Base-by-base conservation (phyloP, 2,797 vertebrate genomes). In the Microctenopoma stevenorrisi region DNA sequence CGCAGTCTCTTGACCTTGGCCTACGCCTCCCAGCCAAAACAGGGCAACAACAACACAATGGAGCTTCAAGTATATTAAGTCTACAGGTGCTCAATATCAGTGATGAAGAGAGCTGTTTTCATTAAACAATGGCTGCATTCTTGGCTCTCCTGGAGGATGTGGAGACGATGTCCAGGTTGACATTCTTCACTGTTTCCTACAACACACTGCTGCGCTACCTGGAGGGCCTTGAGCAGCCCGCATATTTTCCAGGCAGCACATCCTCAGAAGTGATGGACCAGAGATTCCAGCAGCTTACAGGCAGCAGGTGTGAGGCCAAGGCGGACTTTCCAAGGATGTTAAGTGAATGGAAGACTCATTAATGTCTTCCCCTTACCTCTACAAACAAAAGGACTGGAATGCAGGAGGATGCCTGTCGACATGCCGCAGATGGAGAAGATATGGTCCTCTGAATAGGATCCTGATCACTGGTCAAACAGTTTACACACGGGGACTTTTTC, bases 381-480 rank as follows among this genome's bases (percentile, higher is more conserved):
- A 74, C 86, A 94, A 94, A 95, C 94, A 95, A 95, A 94, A 78
- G 92, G 72, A 78, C 54, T 76, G 94, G 94, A 95, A 95, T 95
- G 90, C 81, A 82, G 79, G 88, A 93, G 91, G 92, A 95, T 93
- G 94, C 90, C 83, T 87, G 84, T 72, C 67, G 75, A 85, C 87
- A 91, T 71, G 86, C 85, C 50, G 46, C 83, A 90, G 92, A 94
- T 92, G 84, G 83, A 83, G 82, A 75, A 91, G 91, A 94, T 94
- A 93, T 8, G 61, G 63, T 40, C 42, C 30, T 65, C 67, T 91
- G 85, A 91, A 93, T 91, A 84, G 84, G 79, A 90, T 87, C 79
- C 85, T 81, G 87, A 90, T 87, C 80, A 79, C 75, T 79, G 84
- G 86, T 88, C 85, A 86, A 89, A 91, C 79, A 88, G 83, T 85